Conservation (phyloP, 2,888 invertebrate genomes). For the Alcis repandata region DNA sequence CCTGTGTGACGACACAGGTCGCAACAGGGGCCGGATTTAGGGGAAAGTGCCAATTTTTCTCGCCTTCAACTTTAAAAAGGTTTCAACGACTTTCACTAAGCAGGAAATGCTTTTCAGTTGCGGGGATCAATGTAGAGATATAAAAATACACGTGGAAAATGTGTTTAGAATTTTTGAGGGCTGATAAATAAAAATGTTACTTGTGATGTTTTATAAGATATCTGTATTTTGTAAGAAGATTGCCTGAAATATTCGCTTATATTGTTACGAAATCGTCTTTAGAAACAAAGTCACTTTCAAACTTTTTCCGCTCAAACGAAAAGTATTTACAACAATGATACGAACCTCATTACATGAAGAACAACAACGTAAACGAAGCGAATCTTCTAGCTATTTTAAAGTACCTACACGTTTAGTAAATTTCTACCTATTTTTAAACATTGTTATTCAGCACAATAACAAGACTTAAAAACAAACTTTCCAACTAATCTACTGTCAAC, state of each 20-base stretch:
- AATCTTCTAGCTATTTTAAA: background rate
- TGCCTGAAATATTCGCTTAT: background rate
- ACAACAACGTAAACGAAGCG: background rate
- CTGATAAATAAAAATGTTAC: background rate
- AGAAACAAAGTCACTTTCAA: background rate
- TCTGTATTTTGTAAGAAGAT: background rate
- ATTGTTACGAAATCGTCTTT: background rate
- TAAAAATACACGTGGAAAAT: slow-evolving; percentile 34
- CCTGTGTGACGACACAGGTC: slow-evolving; percentile 65
- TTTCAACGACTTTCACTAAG: slow-evolving; percentile 36
- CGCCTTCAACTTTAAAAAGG: slow-evolving; percentile 50
- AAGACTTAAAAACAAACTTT: background rate
- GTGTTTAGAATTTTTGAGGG: background rate
- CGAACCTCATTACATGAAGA: background rate
- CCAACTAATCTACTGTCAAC: background rate
- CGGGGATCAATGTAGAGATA: slow-evolving; percentile 20
- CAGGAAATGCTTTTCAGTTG: slow-evolving; percentile 27
- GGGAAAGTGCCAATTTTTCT: slow-evolving; percentile 78
- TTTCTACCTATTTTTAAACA: background rate
- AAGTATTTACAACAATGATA: background rate
- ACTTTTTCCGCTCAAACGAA: slow-evolving; percentile 4
- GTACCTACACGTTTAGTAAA: no score
- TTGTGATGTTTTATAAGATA: background rate
- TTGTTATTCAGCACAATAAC: background rate
- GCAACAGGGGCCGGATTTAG: slow-evolving; percentile 70